A percentile compares a stretch with the other conserved stretches of the same genome.
phyloP scores from a whole-genome alignment of 2,888 invertebrate genomes.

The Phortica magna region DNA sequence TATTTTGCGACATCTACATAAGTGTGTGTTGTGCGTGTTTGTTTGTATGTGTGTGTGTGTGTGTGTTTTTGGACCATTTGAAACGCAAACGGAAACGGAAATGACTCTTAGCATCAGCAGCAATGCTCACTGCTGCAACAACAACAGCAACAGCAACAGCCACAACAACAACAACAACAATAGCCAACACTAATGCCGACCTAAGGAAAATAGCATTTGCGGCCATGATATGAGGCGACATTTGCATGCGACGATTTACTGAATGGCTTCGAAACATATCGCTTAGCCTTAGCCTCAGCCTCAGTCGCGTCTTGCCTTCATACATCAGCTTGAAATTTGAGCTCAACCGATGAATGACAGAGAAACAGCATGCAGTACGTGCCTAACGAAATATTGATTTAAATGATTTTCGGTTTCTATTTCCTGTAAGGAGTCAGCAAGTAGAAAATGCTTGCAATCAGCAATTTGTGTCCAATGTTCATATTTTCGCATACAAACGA shows the following conservation, averaged over 20 bases:
- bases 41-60: conserved; percentile 28
- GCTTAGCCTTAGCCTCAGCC: neutral
- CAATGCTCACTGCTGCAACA: conserved; percentile 17
- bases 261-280: neutral
- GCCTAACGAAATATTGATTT: conserved; percentile 73
- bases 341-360: neutral
- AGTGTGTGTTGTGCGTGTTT: neutral
- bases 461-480: conserved; percentile 70
- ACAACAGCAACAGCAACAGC: neutral
- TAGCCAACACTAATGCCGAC: conserved; percentile 64
- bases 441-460: conserved; percentile 66
- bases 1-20: neutral
- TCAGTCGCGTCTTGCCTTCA: neutral
- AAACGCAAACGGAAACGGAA: conserved; percentile 58
- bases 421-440: conserved; percentile 53
- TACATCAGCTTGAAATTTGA: neutral
- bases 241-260: conserved; percentile 68
- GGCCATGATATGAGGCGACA: conserved; percentile 62
- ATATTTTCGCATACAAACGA: neutral
- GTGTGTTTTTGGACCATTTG: conserved; percentile 22
- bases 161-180: conserved; percentile 9
- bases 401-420: conserved; percentile 73
- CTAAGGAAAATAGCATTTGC: conserved; percentile 69
- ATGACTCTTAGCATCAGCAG: conserved; percentile 64
- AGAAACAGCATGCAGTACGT: conserved; percentile 56